These are phyloP conservation scores for Drosophila teissieri DNA, from an alignment of 1,140 invertebrate species.

Conservation along the genomic window DNA sequence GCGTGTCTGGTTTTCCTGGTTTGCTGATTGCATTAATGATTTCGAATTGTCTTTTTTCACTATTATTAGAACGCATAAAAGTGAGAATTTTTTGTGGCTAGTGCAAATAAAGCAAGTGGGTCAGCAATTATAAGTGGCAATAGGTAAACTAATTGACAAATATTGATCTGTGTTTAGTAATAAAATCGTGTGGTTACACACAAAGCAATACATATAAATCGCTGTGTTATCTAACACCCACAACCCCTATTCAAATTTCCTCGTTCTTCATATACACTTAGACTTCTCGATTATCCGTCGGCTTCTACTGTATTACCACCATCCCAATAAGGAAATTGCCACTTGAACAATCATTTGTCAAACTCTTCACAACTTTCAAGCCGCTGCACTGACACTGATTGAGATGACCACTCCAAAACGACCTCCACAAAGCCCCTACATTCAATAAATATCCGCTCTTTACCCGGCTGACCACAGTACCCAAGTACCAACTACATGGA, in stretches of 20 bases:
- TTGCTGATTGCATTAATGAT: constrained; percentile 47
- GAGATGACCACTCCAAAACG: constrained; percentile 28
- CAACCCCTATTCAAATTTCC: constrained; percentile 13
- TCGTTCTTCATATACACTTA: neutral
- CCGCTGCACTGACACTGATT: constrained; percentile 41
- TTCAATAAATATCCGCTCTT: constrained; percentile 1
- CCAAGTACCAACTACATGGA: constrained; percentile 7
- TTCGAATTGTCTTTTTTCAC: constrained; percentile 1
- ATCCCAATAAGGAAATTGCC: constrained; percentile 55
- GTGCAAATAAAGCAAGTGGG: neutral
- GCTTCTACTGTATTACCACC: constrained; percentile 17
- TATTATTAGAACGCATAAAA: constrained; percentile 23
- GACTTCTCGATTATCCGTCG: neutral
- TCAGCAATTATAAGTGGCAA: neutral
- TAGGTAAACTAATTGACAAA: neutral
- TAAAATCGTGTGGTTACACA: neutral
- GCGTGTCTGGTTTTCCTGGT: constrained; percentile 33
- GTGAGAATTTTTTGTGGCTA: constrained; percentile 15
- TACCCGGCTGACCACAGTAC: constrained; percentile 1
- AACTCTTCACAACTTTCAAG: constrained; percentile 38
- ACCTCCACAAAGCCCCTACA: constrained; percentile 14
- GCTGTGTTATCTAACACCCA: constrained; percentile 1
- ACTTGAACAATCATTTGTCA: constrained; percentile 63
- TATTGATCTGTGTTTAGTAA: neutral
- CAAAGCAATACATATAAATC: neutral